These are phyloP conservation scores for Psettodes erumei DNA, from an alignment of 2,113 vertebrate genomes.

Conservation along the genomic window DNA sequence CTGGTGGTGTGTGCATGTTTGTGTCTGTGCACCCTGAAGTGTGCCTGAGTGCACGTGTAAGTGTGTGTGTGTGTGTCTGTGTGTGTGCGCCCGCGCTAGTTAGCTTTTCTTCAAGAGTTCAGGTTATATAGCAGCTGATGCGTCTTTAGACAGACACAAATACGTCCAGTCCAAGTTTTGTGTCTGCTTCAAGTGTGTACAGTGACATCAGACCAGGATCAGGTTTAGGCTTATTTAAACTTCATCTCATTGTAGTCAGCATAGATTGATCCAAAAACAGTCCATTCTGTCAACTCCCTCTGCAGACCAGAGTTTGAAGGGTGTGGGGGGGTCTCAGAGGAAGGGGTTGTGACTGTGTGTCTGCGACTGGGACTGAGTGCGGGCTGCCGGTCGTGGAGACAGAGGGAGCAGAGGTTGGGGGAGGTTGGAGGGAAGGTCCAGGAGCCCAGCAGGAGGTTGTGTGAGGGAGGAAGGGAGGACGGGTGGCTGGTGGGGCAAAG, in stretches of 20 bases:
- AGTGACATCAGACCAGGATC: conserved; percentile 62
- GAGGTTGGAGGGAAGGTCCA: conserved; percentile 83
- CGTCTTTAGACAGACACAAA: conserved; percentile 61
- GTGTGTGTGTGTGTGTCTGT: conserved; percentile 29
- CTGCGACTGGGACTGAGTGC: conserved; percentile 68
- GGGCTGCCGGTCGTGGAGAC: conserved; percentile 71
- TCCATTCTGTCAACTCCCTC: conserved; percentile 8
- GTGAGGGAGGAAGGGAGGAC: conserved; percentile 87
- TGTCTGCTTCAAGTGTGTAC: conserved; percentile 49
- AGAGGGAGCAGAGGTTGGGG: conserved; percentile 89
- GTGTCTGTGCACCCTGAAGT: conserved; percentile 54
- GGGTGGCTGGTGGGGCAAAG: conserved; percentile 85
- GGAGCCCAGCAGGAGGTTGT: conserved; percentile 80
- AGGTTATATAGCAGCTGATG: conserved; percentile 70
- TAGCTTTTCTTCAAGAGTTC: conserved; percentile 63
- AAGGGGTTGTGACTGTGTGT: conserved; percentile 85
- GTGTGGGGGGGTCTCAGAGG: conserved; percentile 61
- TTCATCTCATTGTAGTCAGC: conserved; percentile 35
- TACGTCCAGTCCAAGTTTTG: conserved; percentile 46
- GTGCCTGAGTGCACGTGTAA: conserved; percentile 47
- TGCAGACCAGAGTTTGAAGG: conserved; percentile 20
- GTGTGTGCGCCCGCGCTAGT: conserved; percentile 27
- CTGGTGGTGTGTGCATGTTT: conserved; percentile 32
- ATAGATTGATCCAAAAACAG: conserved; percentile 44
- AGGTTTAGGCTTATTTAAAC: conserved; percentile 39